Base-by-base conservation (phyloP, 2,888 invertebrate genomes). In the Cephus sareptanus region DNA sequence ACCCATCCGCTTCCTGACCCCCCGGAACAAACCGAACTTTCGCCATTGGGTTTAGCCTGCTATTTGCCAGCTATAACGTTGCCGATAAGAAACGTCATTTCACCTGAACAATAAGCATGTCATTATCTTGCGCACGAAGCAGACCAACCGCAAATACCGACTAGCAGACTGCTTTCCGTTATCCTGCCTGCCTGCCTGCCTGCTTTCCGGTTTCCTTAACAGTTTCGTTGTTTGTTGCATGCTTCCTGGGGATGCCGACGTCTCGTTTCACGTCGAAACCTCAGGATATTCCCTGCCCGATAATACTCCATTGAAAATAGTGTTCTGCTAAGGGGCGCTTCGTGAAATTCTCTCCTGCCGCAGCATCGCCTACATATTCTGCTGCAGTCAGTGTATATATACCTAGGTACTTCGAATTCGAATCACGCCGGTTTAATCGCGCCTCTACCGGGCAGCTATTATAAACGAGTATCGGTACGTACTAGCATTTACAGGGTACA, bases 51-150 rank as follows among this genome's bases (percentile, higher is more conserved):
- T 73, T 73, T 73, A 73, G 34, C 31, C 11, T 34, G 31, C 56
- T 23, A 56, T 56, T 23, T 23, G 56, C 9, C 56, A 23, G 56
- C 56, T 56, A 23, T 23, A 56, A 56, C 23, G 56, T 56, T 56
- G 23, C 56, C 56, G 85, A 86, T 87, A 86, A 87, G 84, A 84
- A 83, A 83, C 81, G 82, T 83, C 83, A 85, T 86, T 86, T 85
- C 82, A 82, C 73, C 74, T 78, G 79, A 76, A 84, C 85, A 86
- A 87, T 83, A 82, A 83, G 80, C 82, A 80, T 75, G 80, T 83
- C 85, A 84, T 87, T 84, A 84, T 83, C 81, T 76, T 80, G 80
- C 79, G 78, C 77, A 80, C 79, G 75, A 80, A 81, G 81, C 81
- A 79, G 80, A 81, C 74, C 76, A 73, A 56, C 79, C 75, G 75